Conservation (phyloP, 2,797 vertebrate genomes). For the Sphaeramia orbicularis region DNA sequence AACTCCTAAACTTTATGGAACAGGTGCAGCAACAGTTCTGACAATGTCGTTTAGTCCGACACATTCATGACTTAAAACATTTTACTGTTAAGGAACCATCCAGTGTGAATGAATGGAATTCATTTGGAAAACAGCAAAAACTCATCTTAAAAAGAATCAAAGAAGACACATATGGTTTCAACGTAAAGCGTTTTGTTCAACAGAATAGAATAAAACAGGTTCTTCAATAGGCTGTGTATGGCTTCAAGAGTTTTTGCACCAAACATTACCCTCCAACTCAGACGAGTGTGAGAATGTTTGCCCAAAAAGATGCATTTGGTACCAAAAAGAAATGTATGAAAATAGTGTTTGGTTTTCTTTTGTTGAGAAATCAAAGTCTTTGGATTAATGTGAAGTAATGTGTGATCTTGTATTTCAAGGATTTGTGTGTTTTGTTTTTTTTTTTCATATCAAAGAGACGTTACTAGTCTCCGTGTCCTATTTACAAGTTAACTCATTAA, state of each 20-base stretch:
- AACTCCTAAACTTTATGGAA: conserved; percentile 15
- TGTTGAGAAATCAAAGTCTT: conserved; percentile 42
- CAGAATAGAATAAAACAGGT: conserved; percentile 32
- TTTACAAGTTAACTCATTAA: background rate
- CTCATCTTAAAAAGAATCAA: background rate
- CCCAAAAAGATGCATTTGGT: conserved; percentile 47
- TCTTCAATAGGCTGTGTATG: conserved; percentile 68
- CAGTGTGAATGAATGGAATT: background rate
- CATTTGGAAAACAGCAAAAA: background rate
- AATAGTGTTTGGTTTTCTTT: conserved; percentile 44
- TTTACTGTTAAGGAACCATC: conserved; percentile 17
- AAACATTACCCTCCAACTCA: conserved; percentile 51
- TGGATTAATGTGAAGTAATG: conserved; percentile 42
- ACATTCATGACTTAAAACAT: conserved; percentile 22
- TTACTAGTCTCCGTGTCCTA: conserved; percentile 1
- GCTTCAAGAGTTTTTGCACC: conserved; percentile 59
- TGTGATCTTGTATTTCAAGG: background rate
- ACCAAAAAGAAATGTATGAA: conserved; percentile 60
- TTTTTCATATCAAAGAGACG: background rate
- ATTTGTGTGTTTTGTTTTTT: background rate
- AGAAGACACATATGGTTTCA: conserved; percentile 14
- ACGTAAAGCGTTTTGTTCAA: conserved; percentile 25
- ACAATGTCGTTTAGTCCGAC: conserved; percentile 29
- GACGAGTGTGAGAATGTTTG: conserved; percentile 51
- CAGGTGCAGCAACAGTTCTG: conserved; percentile 35